Evolutionary conservation across 2,113 vertebrate species (phyloP).

Genomic region (Poeciliopsis turrubarensis): DNA sequence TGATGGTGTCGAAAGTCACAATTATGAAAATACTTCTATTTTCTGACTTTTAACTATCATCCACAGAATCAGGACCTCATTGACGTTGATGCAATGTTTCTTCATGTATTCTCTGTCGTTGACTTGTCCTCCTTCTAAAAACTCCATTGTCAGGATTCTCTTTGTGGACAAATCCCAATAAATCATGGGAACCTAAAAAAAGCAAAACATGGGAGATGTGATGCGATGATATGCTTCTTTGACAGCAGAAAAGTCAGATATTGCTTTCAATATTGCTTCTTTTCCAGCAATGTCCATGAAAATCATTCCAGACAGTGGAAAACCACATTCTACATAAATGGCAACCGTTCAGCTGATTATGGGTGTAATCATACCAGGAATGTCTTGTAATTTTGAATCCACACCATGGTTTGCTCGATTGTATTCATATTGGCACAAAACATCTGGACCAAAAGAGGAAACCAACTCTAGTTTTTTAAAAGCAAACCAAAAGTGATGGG

Average conservation of each 20-base stretch:
- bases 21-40: neutral
- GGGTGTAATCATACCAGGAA: neutral
- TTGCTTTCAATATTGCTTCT: neutral
- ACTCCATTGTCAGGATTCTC: conserved; percentile 95
- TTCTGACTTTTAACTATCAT: neutral
- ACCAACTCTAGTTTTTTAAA: no score
- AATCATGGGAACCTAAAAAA: conserved; percentile 87
- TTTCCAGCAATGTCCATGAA: neutral
- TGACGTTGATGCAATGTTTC: conserved; percentile 86
- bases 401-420: no score
- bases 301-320: neutral
- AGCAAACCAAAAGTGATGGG: no score
- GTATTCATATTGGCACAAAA: no score
- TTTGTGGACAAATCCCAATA: conserved; percentile 94
- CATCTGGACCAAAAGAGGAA: no score
- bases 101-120: conserved; percentile 93
- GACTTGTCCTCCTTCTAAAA: conserved; percentile 93
- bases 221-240: neutral
- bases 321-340: neutral
- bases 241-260: neutral
- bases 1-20: no score
- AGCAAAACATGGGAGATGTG: neutral
- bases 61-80: conserved; percentile 81
- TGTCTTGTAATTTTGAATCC: no score
- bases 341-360: neutral